Percentiles rank a stretch among this genome's conserved stretches.
These are phyloP conservation scores for Pangasianodon gigas DNA, from an alignment of 2,113 vertebrate genomes.

Conservation along the genomic window DNA sequence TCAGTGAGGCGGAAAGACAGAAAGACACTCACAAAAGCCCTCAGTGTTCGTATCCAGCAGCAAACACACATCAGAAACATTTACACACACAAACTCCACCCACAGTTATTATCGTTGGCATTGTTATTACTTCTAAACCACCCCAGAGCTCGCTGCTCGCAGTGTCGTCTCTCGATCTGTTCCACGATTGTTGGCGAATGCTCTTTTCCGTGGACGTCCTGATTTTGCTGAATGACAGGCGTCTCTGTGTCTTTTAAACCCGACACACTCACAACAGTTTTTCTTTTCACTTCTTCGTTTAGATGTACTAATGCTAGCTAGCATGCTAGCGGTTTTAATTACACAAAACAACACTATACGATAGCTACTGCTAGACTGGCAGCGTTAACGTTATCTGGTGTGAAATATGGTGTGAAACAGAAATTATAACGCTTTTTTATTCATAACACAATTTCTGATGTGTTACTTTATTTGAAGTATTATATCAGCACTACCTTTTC, in stretches of 20 bases:
- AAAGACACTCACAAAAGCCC: slow-evolving; percentile 23
- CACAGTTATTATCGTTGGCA: background rate
- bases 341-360: background rate
- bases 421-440: too few relatives aligned
- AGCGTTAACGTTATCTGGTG: background rate
- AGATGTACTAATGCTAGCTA: background rate
- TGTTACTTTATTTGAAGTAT: too few relatives aligned
- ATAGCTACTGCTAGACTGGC: background rate
- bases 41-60: slow-evolving; percentile 27
- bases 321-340: background rate
- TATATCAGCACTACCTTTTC: too few relatives aligned
- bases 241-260: background rate
- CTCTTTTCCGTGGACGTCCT: background rate
- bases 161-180: background rate
- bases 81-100: slow-evolving; percentile 36
- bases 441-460: too few relatives aligned
- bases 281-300: background rate
- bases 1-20: slow-evolving; percentile 39
- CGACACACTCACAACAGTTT: background rate
- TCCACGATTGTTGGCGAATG: slow-evolving; percentile 17
- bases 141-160: background rate
- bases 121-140: background rate
- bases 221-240: background rate
- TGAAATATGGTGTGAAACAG: background rate
- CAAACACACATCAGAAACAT: slow-evolving; percentile 23